Base-by-base conservation (phyloP, 2,888 invertebrate species). In the Drosophila formosana region DNA sequence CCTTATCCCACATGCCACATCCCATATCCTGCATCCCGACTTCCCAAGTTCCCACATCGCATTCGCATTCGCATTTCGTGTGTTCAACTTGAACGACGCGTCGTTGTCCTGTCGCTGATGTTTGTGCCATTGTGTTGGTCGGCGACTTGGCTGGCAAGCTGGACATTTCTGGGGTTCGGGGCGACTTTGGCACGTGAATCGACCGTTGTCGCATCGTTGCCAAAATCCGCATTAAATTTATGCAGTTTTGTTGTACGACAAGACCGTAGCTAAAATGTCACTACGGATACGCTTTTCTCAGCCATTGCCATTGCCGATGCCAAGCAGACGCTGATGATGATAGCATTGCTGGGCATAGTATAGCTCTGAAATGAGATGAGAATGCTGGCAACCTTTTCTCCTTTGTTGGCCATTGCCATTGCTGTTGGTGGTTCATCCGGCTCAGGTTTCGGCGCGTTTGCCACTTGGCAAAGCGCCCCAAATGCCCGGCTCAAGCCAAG, bases 191-290 rank as follows among this genome's bases (percentile, higher is more conserved):
- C 88, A 84, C 82, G 72, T 76, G 82, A 75, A 82, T 67, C 79
- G 70, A 66, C 69, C 75, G 78, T 79, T 88, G 86, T 80, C 82
- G 76, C 81, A 82, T 72, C 72, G 78, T 78, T 90, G 90, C 90
- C 91, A 90, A 90, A 90, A 90, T 90, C 70, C 83, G 88, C 90
- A 91, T 91, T 91, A 89, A 91, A 90, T 90, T 91, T 91, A 90
- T 90, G 84, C 87, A 87, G 79, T 82, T 89, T 80, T 90, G 84
- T 89, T 90, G 81, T 85, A 72, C 69, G 68, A 66, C 65, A 69
- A 67, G 81, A 82, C 74, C 74, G 74, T 82, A 66, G 73, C 74
- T 68, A 64, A 64, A 82, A 85, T 81, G 81, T 75, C 73, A 69
- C 67, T 75, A 68, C 58, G 58, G 65, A 50, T 72, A 56, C 55